Base-by-base conservation (phyloP, 2,888 invertebrate species). In the Nudaria mundana region DNA sequence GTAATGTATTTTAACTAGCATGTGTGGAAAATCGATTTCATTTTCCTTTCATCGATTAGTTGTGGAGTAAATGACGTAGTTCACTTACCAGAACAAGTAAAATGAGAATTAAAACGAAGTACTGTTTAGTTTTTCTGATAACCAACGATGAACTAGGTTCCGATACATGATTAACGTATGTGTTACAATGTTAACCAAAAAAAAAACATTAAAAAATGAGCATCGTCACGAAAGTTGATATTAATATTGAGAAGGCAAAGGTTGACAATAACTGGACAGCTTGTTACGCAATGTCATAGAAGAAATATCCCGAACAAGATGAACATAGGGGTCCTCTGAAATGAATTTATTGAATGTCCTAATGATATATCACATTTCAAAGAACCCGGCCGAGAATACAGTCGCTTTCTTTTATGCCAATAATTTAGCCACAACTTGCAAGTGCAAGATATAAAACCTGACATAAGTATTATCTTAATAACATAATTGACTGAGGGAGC, bases 271-370 rank as follows among this genome's bases (percentile, higher is more conserved):
- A 26, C 10, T 28, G 16, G 30, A 10, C 3, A 4, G 48, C 55
- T 56, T 53, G 49, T 64, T 65, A 59, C 39, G 44, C 38, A 22
- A 42, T 40, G 26, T 28, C 40, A 37, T 43, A 31, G 36, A 33
- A 15, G 32, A 15, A 5, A 32, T 22, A 28, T 28, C 25, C 30
- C 54, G 51, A 58, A 58, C 49, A 56, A 54, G 48, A 35, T 30
- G 44, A 45, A 46, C 28, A 37, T 35, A 36, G 44, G 38, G 20
- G 37, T 32, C 37, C 44, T 46, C 42, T 49, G 31, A 44, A 52
- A 45, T 33, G 40, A 50, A 51, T 53, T 16, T 37, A 44, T 40
- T 29, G 30, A 30, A 18, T 42, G 32, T 36, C 34, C 11, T 54
- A 34, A 48, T 46, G 42, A 44, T 37, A 30, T 30, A 5, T 2